phyloP scores from a whole-genome alignment of 2,797 vertebrate species.

The Gobio occitaniae region DNA sequence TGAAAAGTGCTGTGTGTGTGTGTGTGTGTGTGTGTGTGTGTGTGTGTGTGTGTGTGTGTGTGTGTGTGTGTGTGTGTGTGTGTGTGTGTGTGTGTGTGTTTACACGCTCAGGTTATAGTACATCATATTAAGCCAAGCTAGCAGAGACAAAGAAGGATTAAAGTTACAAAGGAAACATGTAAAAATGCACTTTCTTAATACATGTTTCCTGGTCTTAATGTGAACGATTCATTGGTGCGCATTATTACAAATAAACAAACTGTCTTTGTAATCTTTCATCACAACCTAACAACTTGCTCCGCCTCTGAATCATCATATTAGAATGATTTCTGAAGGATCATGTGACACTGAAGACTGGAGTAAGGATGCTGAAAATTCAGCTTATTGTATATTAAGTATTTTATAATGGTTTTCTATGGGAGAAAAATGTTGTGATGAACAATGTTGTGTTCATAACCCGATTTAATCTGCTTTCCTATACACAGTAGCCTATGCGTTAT shows the following conservation, averaged over 20 bases:
- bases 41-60: not conserved
- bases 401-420: too few relatives aligned
- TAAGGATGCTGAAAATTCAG: too few relatives aligned
- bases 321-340: too few relatives aligned
- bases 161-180: slow-evolving; percentile 18
- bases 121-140: slow-evolving; percentile 74
- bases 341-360: too few relatives aligned
- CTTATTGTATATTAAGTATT: too few relatives aligned
- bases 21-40: slow-evolving; percentile 22
- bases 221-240: not conserved
- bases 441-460: too few relatives aligned
- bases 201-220: not conserved
- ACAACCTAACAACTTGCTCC: not conserved
- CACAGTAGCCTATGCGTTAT: too few relatives aligned
- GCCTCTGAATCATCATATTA: not conserved
- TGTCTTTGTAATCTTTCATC: not conserved
- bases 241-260: not conserved
- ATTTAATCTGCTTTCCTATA: too few relatives aligned
- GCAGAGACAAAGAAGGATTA: slow-evolving; percentile 52
- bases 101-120: slow-evolving; percentile 71
- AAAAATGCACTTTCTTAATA: slow-evolving; percentile 6
- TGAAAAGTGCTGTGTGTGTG: slow-evolving; percentile 65
- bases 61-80: too few relatives aligned
- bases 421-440: too few relatives aligned
- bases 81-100: not conserved